Base-by-base conservation (phyloP, 2,888 invertebrate genomes). In the Pristionchus exspectatus region DNA sequence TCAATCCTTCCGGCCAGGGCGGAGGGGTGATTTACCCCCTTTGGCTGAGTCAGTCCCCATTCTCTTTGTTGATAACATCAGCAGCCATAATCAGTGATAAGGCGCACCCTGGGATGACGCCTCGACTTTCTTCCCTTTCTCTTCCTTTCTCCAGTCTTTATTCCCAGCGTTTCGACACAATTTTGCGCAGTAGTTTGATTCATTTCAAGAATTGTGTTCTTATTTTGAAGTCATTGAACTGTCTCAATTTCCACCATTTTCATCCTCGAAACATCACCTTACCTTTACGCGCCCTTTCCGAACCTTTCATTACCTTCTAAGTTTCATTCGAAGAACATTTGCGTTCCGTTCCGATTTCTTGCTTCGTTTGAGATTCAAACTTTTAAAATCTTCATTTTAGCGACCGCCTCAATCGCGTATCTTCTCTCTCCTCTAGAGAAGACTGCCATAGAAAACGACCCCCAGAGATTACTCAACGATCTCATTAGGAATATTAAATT, bases 371-470 rank as follows among this genome's bases (percentile, higher is more conserved):
- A 77, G 21, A n/a, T 24, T 30, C 16, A 2, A 9, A 77, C 12
- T 30, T 44, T 2, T 9, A 50, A 54, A 77, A 50, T 38, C 38
- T 38, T 38, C 38, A n/a, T 81, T 77, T n/a, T 12, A 81, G 81
- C 50, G 50, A 44, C 38, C 81, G 50, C 1, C 81, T 81, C 81
- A 81, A 81, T 16, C 24, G 66, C n/a, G 24, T 27, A 14, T 81
- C 81, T 81, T 85, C 84, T 85, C 84, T 85, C 59, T 59, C 59
- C 84, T 59, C 59, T 63, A 85, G 59, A 85, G 84, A 85, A 81
- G 81, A 81, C 24, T 50, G 0, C 44, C 44, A n/a, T 7, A 54
- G 21, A 27, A 0, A 44, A 44, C 74, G 74, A 77, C 7, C 54
- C n/a, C 14, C n/a, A n/a, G 24, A 50, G 7, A 54, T 50, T 27